A percentile compares a stretch with the other conserved stretches of the same genome.
Conservation (phyloP, 2,797 vertebrate genomes). For the Gallinago stenura region DNA sequence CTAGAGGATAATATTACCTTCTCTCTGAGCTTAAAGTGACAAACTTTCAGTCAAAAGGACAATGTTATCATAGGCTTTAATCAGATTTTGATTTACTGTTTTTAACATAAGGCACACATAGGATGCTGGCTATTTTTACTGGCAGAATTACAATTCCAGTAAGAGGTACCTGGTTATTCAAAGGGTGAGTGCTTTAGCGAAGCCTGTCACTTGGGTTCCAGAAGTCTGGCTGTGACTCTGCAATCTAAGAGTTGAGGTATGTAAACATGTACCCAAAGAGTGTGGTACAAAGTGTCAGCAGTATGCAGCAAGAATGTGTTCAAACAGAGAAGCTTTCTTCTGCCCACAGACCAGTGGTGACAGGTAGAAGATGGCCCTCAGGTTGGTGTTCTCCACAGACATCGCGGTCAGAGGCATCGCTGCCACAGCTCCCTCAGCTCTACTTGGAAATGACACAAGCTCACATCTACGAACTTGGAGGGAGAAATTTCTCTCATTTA, state of each 20-base stretch:
- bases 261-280: accelerated
- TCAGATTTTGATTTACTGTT: neutral
- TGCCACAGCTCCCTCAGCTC: neutral
- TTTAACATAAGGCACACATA: neutral
- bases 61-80: neutral
- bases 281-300: neutral
- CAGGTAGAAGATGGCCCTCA: neutral
- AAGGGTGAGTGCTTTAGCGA: neutral
- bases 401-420: accelerated
- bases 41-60: neutral
- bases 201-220: neutral
- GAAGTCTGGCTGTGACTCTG: neutral
- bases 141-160: neutral
- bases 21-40: constrained; percentile 11
- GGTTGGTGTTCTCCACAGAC: neutral
- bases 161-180: neutral
- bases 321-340: neutral
- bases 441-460: neutral
- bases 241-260: neutral
- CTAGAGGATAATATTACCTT: neutral
- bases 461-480: neutral
- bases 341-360: neutral
- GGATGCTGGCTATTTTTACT: neutral
- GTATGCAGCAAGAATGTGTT: neutral
- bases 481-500: neutral